Evolutionary conservation across 2,113 vertebrate species (phyloP), one percentile per base, ranked within the genome.

Genomic region (Oxyura jamaicensis): DNA sequence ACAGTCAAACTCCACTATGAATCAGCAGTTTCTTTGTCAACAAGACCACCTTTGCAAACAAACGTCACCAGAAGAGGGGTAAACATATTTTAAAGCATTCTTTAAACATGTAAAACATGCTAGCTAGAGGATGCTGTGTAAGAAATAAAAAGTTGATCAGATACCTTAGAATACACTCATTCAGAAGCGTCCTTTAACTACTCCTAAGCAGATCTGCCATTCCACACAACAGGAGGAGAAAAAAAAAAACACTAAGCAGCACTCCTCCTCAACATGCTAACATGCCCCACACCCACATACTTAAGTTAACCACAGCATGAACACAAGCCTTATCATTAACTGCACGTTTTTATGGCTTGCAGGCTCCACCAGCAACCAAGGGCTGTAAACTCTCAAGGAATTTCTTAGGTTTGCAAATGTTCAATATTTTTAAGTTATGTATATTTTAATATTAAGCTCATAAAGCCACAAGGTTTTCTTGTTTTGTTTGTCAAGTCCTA

Each of bases 241-340:
- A 41, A 58, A 41, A 58, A 22, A 62, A 36, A 33, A 71, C 28
- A 5, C 58, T 44, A 48, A 28, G n/a, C 59, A 71, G 9, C 17
- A 10, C 28, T 76, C 82, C 28, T 76, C 82, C 26, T 39, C 67
- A 62, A 41, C 56, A 14, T 4, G 48, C 20, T 52, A 53, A 55
- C 25, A 12, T 29, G 59, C 14, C 67, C 79, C 90, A 74, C 21
- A 3, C 79, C 88, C 90, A 90, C 68, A 42, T 2, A 20, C 68
- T 80, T 19, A 31, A 2, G 21, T 22, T 19, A 86, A 52, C 82
- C 31, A 2, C 65, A 58, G 46, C 68, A 56, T 4, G 5, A 76
- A 83, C 60, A 68, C 88, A 93, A 91, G 56, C 76, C 86, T 90
- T 83, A 90, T 83, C 92, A 62, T 36, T 74, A 74, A 77, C 68